Evolutionary conservation across 2,888 invertebrate species (phyloP), one percentile per base, ranked within the genome.

Genomic region (Eupithecia pulchellata): DNA sequence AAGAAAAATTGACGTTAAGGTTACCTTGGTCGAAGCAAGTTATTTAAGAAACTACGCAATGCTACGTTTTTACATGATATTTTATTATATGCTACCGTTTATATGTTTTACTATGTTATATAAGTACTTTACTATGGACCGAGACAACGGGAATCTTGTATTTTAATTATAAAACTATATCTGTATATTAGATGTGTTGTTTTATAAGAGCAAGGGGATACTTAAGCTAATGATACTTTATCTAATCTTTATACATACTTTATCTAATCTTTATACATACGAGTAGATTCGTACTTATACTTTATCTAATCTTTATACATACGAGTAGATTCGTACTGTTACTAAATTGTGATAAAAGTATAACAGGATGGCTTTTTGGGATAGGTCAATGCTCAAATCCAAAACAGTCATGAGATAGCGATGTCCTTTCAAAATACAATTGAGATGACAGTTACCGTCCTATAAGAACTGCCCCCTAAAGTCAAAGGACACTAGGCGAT

Each of bases 101-200:
- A 68, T 65, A n/a, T n/a, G n/a, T n/a, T n/a, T n/a, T n/a, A n/a
- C n/a, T n/a, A n/a, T n/a, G n/a, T n/a, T n/a, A n/a, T n/a, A n/a
- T 34, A 20, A 62, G 65, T 61, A 55, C 29, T 57, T 55, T 52
- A 34, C 20, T 32, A 52, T 66, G 68, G 68, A 68, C 72, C 68
- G 66, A 58, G 20, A 68, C 65, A 66, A 69, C 65, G 65, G 72
- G 72, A 66, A 68, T 68, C 58, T 63, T 66, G 34, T 62, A 25
- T 11, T 52, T 52, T 13, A 61, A 9, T 58, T 65, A 36, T 55
- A 52, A 52, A 68, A 58, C 20, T 47, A 52, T 64, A 61, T 68
- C 39, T 29, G 13, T 27, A 66, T 61, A 30, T 25, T 25, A 25
- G 11, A 11, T 25, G 52, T 25, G 25, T 25, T 13, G 20, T n/a